phyloP scores from a whole-genome alignment of 2,888 invertebrate genomes.

The Arrhopalites spinosus region DNA sequence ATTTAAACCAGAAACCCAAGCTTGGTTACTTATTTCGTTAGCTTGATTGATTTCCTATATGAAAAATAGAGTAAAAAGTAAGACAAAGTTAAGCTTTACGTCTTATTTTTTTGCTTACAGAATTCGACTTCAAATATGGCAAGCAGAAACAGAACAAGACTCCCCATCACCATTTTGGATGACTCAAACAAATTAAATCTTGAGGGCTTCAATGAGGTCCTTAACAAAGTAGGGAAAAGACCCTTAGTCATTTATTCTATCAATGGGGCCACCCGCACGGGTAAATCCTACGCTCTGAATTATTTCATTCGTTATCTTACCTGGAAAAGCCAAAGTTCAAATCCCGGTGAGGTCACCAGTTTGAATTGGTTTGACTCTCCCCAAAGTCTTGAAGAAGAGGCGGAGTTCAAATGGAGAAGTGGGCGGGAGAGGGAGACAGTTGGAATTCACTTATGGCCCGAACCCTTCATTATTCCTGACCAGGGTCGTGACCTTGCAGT shows the following conservation, averaged over 20 bases:
- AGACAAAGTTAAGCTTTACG: no score
- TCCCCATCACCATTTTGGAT: no score
- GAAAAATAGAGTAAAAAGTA: no score
- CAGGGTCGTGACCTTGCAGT: neutral
- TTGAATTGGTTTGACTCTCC: neutral
- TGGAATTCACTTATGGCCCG: constrained; percentile 10
- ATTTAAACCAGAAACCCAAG: no score
- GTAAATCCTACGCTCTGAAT: constrained; percentile 18
- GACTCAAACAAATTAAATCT: no score
- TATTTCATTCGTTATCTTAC: constrained; percentile 2
- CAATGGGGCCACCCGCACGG: constrained; percentile 1
- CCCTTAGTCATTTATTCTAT: constrained; percentile 4
- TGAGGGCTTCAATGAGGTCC: no score
- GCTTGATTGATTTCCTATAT: no score
- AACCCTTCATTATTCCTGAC: neutral
- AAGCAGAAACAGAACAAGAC: no score
- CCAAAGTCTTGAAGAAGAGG: neutral
- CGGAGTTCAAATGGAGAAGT: constrained; percentile 6
- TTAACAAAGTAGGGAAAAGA: neutral
- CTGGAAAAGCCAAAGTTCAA: neutral
- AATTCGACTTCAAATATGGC: no score
- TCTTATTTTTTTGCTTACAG: no score
- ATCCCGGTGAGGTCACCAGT: neutral
- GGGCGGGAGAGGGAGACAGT: constrained; percentile 12
- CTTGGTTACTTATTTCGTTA: no score